Percentiles rank a stretch among this genome's conserved stretches.
Conservation (phyloP, 1,140 invertebrate genomes). For the Lasaia peninsularis region DNA sequence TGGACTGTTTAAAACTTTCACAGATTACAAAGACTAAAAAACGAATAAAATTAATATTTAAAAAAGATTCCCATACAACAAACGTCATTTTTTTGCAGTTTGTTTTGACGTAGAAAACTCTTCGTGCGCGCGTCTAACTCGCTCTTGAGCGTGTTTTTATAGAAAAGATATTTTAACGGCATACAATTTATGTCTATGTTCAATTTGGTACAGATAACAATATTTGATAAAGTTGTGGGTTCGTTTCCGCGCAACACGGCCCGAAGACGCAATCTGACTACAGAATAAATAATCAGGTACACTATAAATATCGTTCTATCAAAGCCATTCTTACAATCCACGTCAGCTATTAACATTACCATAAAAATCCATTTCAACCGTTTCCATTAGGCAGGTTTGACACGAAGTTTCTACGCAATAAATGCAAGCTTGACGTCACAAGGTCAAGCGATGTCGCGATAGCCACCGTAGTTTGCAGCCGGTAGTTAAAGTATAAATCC, state of each 20-base stretch:
- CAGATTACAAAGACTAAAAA: too few species aligned
- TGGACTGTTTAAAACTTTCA: too few species aligned
- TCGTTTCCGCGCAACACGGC: background rate
- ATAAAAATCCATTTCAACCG: slow-evolving; percentile 3
- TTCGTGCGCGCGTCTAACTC: too few species aligned
- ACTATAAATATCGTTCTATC: background rate
- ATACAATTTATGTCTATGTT: too few species aligned
- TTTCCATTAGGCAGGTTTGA: background rate
- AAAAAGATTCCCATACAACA: too few species aligned
- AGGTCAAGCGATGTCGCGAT: slow-evolving; percentile 39
- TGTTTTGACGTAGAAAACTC: too few species aligned
- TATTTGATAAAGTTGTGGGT: background rate
- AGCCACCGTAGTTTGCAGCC: slow-evolving; percentile 18
- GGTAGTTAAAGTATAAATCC: slow-evolving; percentile 49
- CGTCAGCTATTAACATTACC: slow-evolving; percentile 8
- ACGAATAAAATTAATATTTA: too few species aligned
- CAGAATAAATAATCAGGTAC: background rate
- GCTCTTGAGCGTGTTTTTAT: too few species aligned
- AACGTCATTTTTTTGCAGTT: too few species aligned
- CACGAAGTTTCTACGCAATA: slow-evolving; percentile 4
- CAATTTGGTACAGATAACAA: too few species aligned
- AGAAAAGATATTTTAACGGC: too few species aligned
- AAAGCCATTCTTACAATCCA: slow-evolving; percentile 2
- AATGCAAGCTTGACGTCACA: slow-evolving; percentile 10
- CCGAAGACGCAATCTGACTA: background rate